phyloP scores from a whole-genome alignment of 2,797 vertebrate genomes.

The Masticophis lateralis region DNA sequence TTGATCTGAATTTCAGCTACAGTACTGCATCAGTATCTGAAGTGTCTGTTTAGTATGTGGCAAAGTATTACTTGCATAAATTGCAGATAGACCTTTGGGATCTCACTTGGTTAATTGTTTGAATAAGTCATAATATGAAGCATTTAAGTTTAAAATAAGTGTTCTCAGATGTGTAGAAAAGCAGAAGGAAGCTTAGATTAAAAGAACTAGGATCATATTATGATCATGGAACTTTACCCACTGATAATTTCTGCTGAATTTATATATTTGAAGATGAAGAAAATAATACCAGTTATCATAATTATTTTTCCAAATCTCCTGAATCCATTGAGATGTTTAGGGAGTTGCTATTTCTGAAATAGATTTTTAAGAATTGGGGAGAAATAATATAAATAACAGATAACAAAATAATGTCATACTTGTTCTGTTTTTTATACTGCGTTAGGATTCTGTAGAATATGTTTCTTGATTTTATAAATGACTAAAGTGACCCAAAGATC shows the following conservation, averaged over 20 bases:
- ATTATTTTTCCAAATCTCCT: background rate
- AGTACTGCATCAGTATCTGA: background rate
- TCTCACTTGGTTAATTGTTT: background rate
- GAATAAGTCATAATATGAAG: background rate
- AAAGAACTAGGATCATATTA: background rate
- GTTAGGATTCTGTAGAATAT: constrained; percentile 23
- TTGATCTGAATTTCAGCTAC: background rate
- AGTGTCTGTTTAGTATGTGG: background rate
- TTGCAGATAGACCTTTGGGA: background rate
- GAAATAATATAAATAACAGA: background rate
- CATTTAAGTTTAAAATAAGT: background rate
- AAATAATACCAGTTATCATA: background rate
- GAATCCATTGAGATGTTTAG: background rate
- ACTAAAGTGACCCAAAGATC: background rate
- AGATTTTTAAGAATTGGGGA: background rate
- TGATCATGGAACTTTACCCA: background rate
- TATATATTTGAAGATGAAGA: background rate
- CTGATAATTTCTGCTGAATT: background rate
- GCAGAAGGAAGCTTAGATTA: background rate
- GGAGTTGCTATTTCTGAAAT: background rate
- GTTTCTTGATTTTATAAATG: background rate
- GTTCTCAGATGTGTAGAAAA: background rate
- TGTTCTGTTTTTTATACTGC: constrained; percentile 27
- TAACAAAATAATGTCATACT: constrained; percentile 41
- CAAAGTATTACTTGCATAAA: background rate